These are phyloP conservation scores for Dromococcyx pavoninus DNA, from an alignment of 2,797 vertebrate species.

Conservation along the genomic window DNA sequence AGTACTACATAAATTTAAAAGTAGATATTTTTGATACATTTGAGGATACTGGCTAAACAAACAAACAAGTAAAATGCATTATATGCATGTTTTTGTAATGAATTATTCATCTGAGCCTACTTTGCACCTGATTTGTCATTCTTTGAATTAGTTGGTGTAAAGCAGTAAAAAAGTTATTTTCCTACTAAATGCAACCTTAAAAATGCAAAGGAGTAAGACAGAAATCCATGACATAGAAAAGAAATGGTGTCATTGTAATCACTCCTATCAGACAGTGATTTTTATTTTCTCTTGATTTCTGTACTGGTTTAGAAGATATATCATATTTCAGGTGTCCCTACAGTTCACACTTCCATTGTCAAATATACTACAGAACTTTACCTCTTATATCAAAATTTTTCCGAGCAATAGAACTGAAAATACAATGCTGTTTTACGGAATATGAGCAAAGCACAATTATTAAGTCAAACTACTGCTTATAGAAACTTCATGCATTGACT, in stretches of 20 bases:
- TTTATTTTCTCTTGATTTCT: background rate
- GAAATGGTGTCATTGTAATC: background rate
- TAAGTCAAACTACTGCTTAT: background rate
- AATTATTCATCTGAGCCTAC: background rate
- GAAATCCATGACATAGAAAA: background rate
- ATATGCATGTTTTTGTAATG: background rate
- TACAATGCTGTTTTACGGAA: background rate
- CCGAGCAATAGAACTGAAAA: background rate
- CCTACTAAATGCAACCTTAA: background rate
- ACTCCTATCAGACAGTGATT: background rate
- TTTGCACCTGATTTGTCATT: background rate
- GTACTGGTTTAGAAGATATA: background rate
- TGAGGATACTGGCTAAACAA: background rate
- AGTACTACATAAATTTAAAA: background rate
- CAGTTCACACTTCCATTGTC: background rate
- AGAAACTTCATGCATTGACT: background rate
- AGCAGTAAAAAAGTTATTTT: background rate
- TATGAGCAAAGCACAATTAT: background rate
- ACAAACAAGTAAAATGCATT: background rate
- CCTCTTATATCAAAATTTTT: background rate
- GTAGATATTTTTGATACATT: background rate
- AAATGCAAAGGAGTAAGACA: background rate
- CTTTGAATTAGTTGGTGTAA: background rate
- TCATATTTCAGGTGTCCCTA: background rate
- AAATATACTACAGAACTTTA: background rate